Base-by-base conservation (phyloP, 2,113 vertebrate species). In the Emydocephalus ijimae region DNA sequence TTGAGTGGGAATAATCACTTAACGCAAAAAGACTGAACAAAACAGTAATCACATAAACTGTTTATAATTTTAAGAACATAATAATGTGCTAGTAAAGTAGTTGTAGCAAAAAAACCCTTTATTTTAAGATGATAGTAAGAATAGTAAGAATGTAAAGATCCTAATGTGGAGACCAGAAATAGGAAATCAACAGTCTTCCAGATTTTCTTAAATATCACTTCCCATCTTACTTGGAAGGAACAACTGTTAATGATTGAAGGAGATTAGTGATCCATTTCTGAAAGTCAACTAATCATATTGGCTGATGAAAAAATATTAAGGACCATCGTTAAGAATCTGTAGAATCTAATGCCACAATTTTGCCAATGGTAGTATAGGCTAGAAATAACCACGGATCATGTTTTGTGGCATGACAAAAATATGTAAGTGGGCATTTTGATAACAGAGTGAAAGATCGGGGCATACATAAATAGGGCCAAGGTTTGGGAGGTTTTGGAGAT, bases 1-100 rank as follows among this genome's bases (percentile, higher is more conserved):
- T 85, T 92, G n/a, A 11, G 93, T 96, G 94, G 55, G 88, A 86
- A 92, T n/a, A 52, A 86, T 1, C 94, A 88, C 34, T 91, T 90
- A 89, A 45, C 69, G 20, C 29, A 0, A 57, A 55, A 9, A 87
- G 23, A 59, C 15, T 59, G 90, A 91, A 91, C 45, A 0, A 21
- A n/a, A 39, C 1, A 55, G 43, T 85, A 34, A 43, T 92, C 54
- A 18, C 54, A 85, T 94, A 20, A 39, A 87, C 64, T 88, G 91
- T 5, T 56, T 91, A 1, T 87, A 87, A 23, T 90, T 94, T 52
- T 8, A 55, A 92, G 74, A 85, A 50, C 50, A 50, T 61, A 86
- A 48, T 59, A 29, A 57, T 24, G 29, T 59, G 56, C 85, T 87
- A 64, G 90, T 69, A 86, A 91, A 87, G 20, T 45, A 21, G 18